These are phyloP conservation scores for Athalia rosae DNA, from an alignment of 2,888 invertebrate genomes.

Conservation along the genomic window DNA sequence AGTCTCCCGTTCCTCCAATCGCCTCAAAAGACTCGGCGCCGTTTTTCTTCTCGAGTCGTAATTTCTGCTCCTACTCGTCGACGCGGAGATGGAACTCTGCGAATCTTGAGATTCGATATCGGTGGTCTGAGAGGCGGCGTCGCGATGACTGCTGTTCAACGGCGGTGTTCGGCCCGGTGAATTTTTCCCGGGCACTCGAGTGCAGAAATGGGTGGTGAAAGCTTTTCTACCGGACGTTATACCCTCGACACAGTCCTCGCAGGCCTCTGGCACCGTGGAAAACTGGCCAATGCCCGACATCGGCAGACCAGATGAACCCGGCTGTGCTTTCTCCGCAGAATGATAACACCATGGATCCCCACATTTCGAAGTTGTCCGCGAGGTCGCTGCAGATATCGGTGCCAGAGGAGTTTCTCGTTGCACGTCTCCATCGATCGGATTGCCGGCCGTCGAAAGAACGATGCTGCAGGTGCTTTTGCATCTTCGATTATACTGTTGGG, in stretches of 20 bases:
- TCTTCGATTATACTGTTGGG: constrained; percentile 73
- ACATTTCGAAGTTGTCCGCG: constrained; percentile 57
- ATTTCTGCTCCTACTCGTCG: constrained; percentile 50
- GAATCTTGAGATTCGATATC: constrained; percentile 62
- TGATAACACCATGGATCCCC: constrained; percentile 75
- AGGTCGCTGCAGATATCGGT: background rate
- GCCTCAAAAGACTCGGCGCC: constrained; percentile 49
- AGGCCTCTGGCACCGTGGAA: constrained; percentile 72
- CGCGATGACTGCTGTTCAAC: constrained; percentile 69
- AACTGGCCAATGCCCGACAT: constrained; percentile 54
- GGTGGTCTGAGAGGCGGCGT: constrained; percentile 76
- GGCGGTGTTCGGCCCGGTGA: constrained; percentile 55
- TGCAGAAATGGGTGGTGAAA: constrained; percentile 71
- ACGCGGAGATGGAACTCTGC: constrained; percentile 49
- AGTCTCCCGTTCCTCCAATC: constrained; percentile 57
- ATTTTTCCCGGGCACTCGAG: constrained; percentile 63
- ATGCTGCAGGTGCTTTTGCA: constrained; percentile 84
- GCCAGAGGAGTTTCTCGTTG: constrained; percentile 70
- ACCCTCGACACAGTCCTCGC: constrained; percentile 69
- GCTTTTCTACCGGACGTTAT: constrained; percentile 63
- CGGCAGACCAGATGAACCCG: constrained; percentile 58
- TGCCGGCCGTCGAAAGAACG: constrained; percentile 76
- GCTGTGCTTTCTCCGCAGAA: constrained; percentile 58
- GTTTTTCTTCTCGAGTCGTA: constrained; percentile 53
- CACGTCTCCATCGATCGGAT: constrained; percentile 41